Evolutionary conservation across 2,888 invertebrate genomes (phyloP), one percentile per base, ranked within the genome.

Genomic region (Andrena camellia): DNA sequence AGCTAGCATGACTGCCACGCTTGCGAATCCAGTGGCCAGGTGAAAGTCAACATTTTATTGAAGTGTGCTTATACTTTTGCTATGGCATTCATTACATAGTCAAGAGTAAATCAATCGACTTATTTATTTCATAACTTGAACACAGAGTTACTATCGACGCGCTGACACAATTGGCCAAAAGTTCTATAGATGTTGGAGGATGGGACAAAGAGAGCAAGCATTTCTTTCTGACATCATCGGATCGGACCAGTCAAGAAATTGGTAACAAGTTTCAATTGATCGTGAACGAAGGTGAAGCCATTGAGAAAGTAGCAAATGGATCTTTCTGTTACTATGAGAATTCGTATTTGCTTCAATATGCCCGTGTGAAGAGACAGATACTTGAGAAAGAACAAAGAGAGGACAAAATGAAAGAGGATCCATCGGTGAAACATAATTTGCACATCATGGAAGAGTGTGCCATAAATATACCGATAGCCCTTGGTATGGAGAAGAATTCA

Each of bases 391-490:
- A 89, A 26, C 92, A 93, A 57, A 81, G 89, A 5, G 89, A 91
- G 35, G 91, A 92, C 78, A 87, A 92, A 67, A 83, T 76, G 0
- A 69, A 69, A 33, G 60, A 83, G 6, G 79, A 85, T 5, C 73
- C 84, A 7, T 64, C 83, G 4, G 64, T 84, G 23, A 95, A 95
- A 71, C 94, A 95, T 78, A 95, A 95, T 92, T 93, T 98, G 73
- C 98, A 98, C 89, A 97, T 98, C 10, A 98, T 98, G 98, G 94
- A 95, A 2, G 96, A 97, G 83, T 98, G 98, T 92, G 96, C 97
- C 0, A 96, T 98, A 5, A 96, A 96, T 86, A 97, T 97, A 95
- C 98, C 98, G 0, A 96, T 98, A 70, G 97, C 97, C 0, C 95
- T 98, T 81, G 98, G 97, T 0, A 95, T 98, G 89, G 97, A 97